Base-by-base conservation (phyloP, 2,113 vertebrate species). In the Tetrao urogallus region DNA sequence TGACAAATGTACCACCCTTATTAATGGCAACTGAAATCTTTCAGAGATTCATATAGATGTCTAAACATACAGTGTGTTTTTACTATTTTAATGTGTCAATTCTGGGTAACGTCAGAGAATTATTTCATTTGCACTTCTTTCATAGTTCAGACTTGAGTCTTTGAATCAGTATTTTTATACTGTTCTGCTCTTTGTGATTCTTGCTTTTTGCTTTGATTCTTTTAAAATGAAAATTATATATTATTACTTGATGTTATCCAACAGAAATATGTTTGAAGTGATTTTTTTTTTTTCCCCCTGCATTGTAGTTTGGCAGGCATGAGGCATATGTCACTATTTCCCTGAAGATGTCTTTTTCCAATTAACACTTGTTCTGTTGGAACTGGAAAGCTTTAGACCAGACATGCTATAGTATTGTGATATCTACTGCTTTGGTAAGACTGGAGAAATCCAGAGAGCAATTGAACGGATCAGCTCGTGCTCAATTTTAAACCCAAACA, bases 181-280 rank as follows among this genome's bases (percentile, higher is more conserved):
- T 42, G 13, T 54, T 82, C 21, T 67, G 8, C n/a, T 56, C 6
- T 40, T 69, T 88, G 17, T 82, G 4, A 28, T 40, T 79, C 56
- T 73, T 82, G 8, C 3, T 32, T 84, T 76, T 30, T 1, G 8
- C n/a, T 80, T 77, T 54, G 21, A 45, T 82, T 50, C 25, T 36
- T 66, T 84, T 15, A 0, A 43, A 22, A 38, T 77, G 54, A 48
- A 69, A 54, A 54, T n/a, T 25, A 5, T 38, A 4, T 16, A 6
- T 22, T 1, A 0, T 6, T 45, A 4, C 45, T 52, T 65, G 13
- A 27, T 4, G 1, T 40, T 80, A 11, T 24, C 10, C 8, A 30
- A 16, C 3, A n/a, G 50, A 82, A 47, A 2, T 11, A 45, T 1
- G 2, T 54, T 66, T 45, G 48, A 42, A 80, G 30, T 15, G 10